Evolutionary conservation across 1,140 invertebrate genomes (phyloP).

Genomic region (Oryctes rhinoceros): DNA sequence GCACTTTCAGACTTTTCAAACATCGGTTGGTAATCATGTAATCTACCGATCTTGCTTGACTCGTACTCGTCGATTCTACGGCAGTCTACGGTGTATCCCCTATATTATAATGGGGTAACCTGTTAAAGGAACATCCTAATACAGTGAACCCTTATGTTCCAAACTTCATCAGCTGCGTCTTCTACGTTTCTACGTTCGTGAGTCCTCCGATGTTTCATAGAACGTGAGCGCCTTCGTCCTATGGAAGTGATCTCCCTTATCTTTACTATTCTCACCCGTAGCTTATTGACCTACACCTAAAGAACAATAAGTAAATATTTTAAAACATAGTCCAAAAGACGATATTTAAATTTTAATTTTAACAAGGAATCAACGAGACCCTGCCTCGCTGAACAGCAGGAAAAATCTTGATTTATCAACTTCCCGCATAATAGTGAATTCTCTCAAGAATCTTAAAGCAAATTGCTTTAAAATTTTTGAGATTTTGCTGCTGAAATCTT

Average conservation of each 20-base stretch:
- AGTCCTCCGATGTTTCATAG: constrained; percentile 71
- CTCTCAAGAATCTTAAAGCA: too few relatives aligned
- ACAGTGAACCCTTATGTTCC: constrained; percentile 70
- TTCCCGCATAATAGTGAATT: too few relatives aligned
- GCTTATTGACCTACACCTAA: constrained; percentile 20
- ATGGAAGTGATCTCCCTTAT: constrained; percentile 58
- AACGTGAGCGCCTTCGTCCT: constrained; percentile 72
- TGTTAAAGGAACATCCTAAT: constrained; percentile 98
- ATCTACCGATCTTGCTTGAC: constrained; percentile 93
- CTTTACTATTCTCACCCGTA: constrained; percentile 41
- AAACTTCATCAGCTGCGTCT: constrained; percentile 67
- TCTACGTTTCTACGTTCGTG: constrained; percentile 66
- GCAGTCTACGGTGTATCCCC: constrained; percentile 90
- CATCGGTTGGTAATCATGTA: constrained; percentile 99
- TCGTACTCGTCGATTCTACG: constrained; percentile 96
- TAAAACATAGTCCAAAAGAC: neutral
- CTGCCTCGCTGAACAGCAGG: neutral
- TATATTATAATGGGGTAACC: constrained; percentile 90
- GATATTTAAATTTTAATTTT: neutral
- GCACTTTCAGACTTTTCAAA: constrained; percentile 93
- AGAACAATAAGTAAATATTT: neutral
- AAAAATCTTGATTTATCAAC: neutral
- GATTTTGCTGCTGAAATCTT: too few relatives aligned
- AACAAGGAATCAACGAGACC: neutral
- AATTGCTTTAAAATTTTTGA: too few relatives aligned